Conservation (phyloP, 1,140 invertebrate genomes). For the Cydia splendana region DNA sequence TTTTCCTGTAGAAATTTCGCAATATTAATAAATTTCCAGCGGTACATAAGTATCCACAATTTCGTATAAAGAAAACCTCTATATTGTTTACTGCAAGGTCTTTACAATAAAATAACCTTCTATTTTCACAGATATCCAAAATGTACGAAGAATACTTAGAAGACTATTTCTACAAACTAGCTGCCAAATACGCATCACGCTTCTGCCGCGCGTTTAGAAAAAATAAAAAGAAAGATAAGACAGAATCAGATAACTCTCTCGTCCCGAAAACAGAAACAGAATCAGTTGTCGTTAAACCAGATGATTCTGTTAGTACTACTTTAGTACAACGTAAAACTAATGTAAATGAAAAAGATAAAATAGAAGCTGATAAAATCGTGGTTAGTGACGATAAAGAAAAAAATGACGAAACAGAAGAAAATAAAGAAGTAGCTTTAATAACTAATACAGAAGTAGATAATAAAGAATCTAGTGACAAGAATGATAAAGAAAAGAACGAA, state of each 20-base stretch:
- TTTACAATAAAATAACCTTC: constrained; percentile 38
- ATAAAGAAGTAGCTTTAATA: constrained; percentile 33
- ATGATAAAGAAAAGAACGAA: constrained; percentile 29
- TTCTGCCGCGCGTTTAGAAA: constrained; percentile 59
- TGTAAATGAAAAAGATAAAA: constrained; percentile 32
- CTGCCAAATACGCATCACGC: constrained; percentile 74
- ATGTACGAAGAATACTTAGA: constrained; percentile 88
- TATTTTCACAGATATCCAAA: constrained; percentile 82
- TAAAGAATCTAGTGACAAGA: constrained; percentile 34
- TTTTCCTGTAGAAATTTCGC: too few relatives aligned
- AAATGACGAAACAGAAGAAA: constrained; percentile 34
- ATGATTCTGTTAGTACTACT: background rate
- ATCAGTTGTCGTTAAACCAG: background rate
- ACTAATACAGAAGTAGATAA: constrained; percentile 35
- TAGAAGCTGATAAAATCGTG: constrained; percentile 32
- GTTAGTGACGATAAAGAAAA: constrained; percentile 33
- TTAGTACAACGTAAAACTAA: constrained; percentile 19
- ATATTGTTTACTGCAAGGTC: background rate
- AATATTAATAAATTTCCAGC: too few relatives aligned
- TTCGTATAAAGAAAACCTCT: too few relatives aligned
- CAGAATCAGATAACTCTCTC: constrained; percentile 18
- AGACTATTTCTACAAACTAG: constrained; percentile 81
- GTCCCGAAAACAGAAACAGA: background rate
- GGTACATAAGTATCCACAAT: too few relatives aligned
- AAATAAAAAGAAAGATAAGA: constrained; percentile 33